Percentiles rank a stretch among this genome's conserved stretches.
These are phyloP conservation scores for Fragum sueziense DNA, from an alignment of 2,888 invertebrate genomes.

Conservation along the genomic window DNA sequence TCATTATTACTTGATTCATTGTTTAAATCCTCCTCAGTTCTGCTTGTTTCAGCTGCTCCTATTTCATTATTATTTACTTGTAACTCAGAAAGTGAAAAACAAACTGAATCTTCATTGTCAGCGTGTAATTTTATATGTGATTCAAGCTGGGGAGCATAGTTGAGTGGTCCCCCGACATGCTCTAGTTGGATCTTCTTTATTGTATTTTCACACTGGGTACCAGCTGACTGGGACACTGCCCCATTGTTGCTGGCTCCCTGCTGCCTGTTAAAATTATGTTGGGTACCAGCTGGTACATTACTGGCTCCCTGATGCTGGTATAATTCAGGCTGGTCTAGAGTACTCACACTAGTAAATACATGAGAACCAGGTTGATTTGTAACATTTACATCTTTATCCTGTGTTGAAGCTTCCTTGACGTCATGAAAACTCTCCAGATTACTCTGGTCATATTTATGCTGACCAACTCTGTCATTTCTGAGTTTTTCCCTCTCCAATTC, in stretches of 20 bases:
- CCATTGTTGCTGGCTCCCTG: neutral
- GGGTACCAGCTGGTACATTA: neutral
- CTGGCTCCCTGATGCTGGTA: neutral
- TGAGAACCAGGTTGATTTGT: neutral
- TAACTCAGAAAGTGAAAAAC: neutral
- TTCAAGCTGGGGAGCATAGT: neutral
- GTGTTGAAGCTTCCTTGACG: neutral
- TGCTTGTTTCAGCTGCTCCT: neutral
- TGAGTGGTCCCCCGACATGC: neutral
- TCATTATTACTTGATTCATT: too few species aligned
- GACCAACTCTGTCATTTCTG: conserved; percentile 13
- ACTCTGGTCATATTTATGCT: neutral
- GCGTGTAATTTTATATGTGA: conserved; percentile 1
- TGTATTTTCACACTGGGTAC: neutral
- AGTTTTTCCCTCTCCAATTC: conserved; percentile 21
- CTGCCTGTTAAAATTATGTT: neutral
- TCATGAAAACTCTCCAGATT: conserved; percentile 13
- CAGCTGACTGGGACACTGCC: neutral
- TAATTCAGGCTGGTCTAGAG: neutral
- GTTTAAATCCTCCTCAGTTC: neutral
- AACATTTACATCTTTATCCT: neutral
- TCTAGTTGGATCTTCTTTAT: neutral
- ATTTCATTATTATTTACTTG: neutral
- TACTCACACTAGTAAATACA: neutral
- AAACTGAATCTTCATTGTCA: neutral